Evolutionary conservation across 2,113 vertebrate genomes (phyloP).

Genomic region (Loxodonta africana): DNA sequence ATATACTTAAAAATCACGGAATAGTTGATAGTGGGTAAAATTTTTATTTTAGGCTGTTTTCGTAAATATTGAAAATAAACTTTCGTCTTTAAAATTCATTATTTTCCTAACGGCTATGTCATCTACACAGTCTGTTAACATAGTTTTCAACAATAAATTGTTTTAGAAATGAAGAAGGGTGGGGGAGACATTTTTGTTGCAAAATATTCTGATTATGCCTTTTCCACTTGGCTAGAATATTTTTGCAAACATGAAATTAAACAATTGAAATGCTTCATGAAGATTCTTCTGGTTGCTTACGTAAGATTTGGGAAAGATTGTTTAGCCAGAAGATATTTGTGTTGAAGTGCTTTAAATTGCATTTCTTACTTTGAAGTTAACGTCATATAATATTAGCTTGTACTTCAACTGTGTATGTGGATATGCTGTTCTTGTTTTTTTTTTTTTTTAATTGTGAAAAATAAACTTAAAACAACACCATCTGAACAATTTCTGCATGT

Average conservation of each 20-base stretch:
- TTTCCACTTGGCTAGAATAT: neutral
- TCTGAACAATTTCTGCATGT: neutral
- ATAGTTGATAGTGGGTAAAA: no score
- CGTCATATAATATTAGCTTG: neutral
- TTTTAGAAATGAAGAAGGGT: neutral
- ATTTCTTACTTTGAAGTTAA: neutral
- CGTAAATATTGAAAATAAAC: conserved; percentile 16
- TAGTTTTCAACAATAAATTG: conserved; percentile 26
- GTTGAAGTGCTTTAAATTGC: conserved; percentile 36
- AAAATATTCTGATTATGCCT: neutral
- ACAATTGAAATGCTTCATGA: neutral
- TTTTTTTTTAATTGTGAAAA: neutral
- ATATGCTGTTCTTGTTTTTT: neutral
- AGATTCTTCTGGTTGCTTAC: conserved; percentile 63
- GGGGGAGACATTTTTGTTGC: neutral
- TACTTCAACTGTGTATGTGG: neutral
- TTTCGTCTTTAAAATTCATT: neutral
- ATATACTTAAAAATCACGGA: neutral
- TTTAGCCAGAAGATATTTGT: neutral
- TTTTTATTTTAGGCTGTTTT: neutral
- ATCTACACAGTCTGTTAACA: neutral
- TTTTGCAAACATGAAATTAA: conserved; percentile 60
- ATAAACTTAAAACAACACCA: neutral
- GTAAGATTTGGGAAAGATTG: conserved; percentile 59
- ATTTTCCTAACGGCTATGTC: neutral